Percentiles rank a stretch among this genome's conserved stretches.
Conservation (phyloP, 2,797 vertebrate genomes). For the Myotis planiceps region DNA sequence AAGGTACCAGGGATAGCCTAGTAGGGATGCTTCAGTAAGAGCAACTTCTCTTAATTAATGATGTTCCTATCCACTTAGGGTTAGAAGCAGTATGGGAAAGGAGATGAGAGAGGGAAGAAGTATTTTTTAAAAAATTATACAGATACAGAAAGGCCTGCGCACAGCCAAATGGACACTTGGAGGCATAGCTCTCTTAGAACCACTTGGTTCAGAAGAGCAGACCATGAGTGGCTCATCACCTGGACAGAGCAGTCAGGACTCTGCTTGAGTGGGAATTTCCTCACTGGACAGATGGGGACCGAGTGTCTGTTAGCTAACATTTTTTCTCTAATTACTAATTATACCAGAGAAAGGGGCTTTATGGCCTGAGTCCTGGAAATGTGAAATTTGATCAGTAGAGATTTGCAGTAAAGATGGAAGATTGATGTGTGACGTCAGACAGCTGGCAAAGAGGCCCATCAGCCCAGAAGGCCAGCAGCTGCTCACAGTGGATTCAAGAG, state of each 20-base stretch:
- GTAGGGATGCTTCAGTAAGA: neutral
- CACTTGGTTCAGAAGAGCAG: constrained; percentile 28
- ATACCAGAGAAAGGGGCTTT: constrained; percentile 86
- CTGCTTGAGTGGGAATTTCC: constrained; percentile 79
- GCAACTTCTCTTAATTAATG: neutral
- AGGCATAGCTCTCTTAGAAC: constrained; percentile 45
- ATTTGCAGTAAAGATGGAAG: constrained; percentile 87
- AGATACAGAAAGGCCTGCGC: neutral
- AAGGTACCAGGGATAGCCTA: neutral
- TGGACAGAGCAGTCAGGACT: constrained; percentile 63
- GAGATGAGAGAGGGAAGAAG: neutral
- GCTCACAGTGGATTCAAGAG: constrained; percentile 73
- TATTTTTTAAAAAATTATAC: neutral
- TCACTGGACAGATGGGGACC: constrained; percentile 85
- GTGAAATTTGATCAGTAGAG: constrained; percentile 87
- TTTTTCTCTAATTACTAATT: constrained; percentile 89
- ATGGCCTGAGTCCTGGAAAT: constrained; percentile 80
- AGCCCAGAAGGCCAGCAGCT: constrained; percentile 84
- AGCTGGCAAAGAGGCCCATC: constrained; percentile 83
- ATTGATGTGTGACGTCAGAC: constrained; percentile 89
- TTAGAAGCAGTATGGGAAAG: neutral
- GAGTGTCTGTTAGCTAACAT: constrained; percentile 85
- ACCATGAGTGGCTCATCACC: constrained; percentile 52
- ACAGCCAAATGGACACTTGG: constrained; percentile 8
- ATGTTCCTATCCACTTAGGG: neutral